Percentiles rank a stretch among this genome's conserved stretches.
Conservation (phyloP, 2,797 vertebrate genomes). For the Psittacula echo region DNA sequence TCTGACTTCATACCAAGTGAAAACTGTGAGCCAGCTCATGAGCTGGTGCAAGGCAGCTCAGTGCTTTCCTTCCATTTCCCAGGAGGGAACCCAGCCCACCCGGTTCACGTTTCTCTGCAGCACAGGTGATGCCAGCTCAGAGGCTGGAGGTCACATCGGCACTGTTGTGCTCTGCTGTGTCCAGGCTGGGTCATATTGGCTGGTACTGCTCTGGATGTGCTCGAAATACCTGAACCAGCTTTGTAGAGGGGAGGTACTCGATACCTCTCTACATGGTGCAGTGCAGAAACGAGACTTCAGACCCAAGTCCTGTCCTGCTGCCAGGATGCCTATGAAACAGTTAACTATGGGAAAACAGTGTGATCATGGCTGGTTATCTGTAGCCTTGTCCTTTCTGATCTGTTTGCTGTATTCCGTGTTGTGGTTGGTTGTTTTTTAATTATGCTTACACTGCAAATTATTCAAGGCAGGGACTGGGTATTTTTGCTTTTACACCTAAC, state of each 20-base stretch:
- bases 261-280: neutral
- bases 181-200: neutral
- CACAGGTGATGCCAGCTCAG: neutral
- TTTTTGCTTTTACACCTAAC: neutral
- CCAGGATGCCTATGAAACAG: neutral
- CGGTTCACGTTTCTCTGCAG: accelerated
- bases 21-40: neutral
- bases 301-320: neutral
- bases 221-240: neutral
- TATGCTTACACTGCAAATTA: neutral
- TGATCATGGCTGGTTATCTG: neutral
- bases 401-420: neutral
- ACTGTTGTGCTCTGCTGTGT: neutral
- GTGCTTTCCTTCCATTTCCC: neutral
- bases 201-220: neutral
- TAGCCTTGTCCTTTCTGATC: neutral
- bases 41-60: neutral
- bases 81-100: neutral
- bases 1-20: neutral
- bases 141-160: neutral
- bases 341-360: neutral
- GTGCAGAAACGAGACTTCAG: neutral
- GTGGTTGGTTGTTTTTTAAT: neutral
- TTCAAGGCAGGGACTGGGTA: neutral
- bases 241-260: accelerated